phyloP scores from a whole-genome alignment of 2,888 invertebrate species.

The Polylopha cassiicola region DNA sequence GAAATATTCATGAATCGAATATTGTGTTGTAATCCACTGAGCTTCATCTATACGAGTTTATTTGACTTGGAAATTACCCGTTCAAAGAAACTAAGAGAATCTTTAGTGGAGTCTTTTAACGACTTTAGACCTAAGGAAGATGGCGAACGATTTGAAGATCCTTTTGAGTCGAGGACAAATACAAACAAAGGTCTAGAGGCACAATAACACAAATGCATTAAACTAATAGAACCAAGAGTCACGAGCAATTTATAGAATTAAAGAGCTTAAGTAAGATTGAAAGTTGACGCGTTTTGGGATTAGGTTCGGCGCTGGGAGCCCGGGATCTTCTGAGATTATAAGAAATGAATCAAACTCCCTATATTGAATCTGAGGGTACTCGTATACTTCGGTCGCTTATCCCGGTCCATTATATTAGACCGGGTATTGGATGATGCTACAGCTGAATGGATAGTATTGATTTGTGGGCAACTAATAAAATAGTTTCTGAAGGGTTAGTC shows the following conservation, averaged over 20 bases:
- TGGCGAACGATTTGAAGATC: not conserved
- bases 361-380: conserved; percentile 51
- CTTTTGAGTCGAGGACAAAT: conserved; percentile 11
- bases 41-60: no score
- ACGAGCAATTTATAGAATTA: conserved; percentile 58
- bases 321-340: conserved; percentile 52
- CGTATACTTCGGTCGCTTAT: conserved; percentile 9
- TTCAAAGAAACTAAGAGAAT: conserved; percentile 5
- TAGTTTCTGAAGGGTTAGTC: conserved; percentile 23
- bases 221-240: conserved; percentile 34
- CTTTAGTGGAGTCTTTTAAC: no score
- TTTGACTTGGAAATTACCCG: conserved; percentile 13
- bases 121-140: no score
- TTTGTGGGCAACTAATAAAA: conserved; percentile 28
- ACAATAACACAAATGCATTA: conserved; percentile 12
- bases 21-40: no score
- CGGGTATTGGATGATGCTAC: conserved; percentile 34
- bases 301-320: conserved; percentile 28
- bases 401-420: conserved; percentile 32
- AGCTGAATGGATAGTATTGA: conserved; percentile 34
- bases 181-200: conserved; percentile 24
- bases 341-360: conserved; percentile 63
- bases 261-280: conserved; percentile 53
- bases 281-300: conserved; percentile 53
- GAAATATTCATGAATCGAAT: no score